Conservation (phyloP, 2,888 invertebrate species). For the Autographa gamma region DNA sequence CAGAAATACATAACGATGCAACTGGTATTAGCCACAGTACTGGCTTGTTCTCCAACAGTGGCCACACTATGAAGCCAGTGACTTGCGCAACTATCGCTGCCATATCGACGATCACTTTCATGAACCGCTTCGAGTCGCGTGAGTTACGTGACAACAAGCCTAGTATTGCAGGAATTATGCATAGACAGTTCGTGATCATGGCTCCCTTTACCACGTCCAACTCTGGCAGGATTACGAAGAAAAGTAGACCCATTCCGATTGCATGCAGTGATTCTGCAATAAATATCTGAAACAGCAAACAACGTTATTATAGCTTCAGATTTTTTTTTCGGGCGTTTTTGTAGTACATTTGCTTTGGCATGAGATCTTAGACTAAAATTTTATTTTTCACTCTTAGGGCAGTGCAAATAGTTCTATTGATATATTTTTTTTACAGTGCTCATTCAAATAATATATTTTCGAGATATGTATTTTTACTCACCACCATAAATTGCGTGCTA, state of each 20-base stretch:
- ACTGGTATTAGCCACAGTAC: constrained; percentile 96
- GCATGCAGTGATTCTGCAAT: constrained; percentile 96
- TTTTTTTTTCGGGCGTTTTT: too few relatives aligned
- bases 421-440: too few relatives aligned
- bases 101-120: constrained; percentile 95
- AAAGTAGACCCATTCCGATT: constrained; percentile 95
- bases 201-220: constrained; percentile 98
- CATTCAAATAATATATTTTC: neutral
- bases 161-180: constrained; percentile 95
- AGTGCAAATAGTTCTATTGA: too few relatives aligned
- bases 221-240: constrained; percentile 96
- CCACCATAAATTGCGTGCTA: constrained; percentile 86
- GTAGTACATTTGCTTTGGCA: too few relatives aligned
- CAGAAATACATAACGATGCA: constrained; percentile 95
- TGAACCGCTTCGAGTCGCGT: constrained; percentile 93
- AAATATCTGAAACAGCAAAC: constrained; percentile 89
- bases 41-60: constrained; percentile 93
- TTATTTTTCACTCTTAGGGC: too few relatives aligned
- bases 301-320: neutral
- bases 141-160: constrained; percentile 94
- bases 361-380: too few relatives aligned
- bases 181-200: constrained; percentile 98
- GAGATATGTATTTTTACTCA: constrained; percentile 66
- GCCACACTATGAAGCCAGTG: constrained; percentile 97
- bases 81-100: constrained; percentile 96